phyloP scores from a whole-genome alignment of 1,140 invertebrate genomes.

The Drosophila ambigua region DNA sequence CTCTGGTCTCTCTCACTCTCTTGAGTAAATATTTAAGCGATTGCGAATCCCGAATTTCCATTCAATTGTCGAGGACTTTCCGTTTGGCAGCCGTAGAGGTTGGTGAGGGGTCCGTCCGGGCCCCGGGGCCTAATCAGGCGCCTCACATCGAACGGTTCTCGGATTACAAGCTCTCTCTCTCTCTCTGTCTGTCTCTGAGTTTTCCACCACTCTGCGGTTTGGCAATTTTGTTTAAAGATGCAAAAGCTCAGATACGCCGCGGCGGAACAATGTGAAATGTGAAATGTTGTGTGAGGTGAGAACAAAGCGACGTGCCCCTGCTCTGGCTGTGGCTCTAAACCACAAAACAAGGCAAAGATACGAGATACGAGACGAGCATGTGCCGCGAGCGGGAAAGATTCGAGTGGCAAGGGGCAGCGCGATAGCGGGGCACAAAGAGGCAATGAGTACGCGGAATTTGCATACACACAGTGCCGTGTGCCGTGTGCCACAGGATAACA shows the following conservation, averaged over 20 bases:
- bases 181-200: neutral
- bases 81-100: too few species aligned
- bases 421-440: constrained; percentile 31
- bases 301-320: constrained; percentile 59
- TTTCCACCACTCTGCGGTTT: constrained; percentile 60
- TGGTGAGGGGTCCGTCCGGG: too few species aligned
- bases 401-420: constrained; percentile 14
- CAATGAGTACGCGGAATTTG: constrained; percentile 42
- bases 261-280: constrained; percentile 33
- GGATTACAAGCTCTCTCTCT: neutral
- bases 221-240: constrained; percentile 78
- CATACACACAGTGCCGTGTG: constrained; percentile 21
- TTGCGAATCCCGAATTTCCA: constrained; percentile 45
- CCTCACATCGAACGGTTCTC: neutral
- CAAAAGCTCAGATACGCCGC: constrained; percentile 62
- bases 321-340: constrained; percentile 11
- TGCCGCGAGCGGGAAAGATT: constrained; percentile 1
- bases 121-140: constrained; percentile 53
- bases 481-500: neutral
- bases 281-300: constrained; percentile 55
- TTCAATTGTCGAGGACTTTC: constrained; percentile 19
- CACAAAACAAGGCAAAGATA: constrained; percentile 12
- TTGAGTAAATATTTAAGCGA: constrained; percentile 64
- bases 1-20: constrained; percentile 9
- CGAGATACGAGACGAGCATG: too few species aligned